Evolutionary conservation across 2,797 vertebrate genomes (phyloP).

Genomic region (Pangasius macronema): DNA sequence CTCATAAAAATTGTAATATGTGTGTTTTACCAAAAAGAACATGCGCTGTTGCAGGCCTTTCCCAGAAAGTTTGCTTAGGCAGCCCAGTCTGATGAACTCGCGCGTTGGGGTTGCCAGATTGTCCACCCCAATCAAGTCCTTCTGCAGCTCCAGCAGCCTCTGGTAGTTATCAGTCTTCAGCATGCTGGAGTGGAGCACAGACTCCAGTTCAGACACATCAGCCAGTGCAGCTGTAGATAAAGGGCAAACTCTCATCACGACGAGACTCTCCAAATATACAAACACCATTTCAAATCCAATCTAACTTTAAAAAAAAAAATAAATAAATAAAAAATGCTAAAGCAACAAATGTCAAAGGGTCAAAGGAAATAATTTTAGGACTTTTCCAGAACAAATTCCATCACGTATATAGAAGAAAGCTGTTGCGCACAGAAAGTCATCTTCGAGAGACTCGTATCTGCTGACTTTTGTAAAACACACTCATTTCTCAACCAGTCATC

Average conservation of each 20-base stretch:
- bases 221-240: conserved; percentile 85
- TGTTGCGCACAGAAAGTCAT: neutral
- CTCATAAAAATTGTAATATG: neutral
- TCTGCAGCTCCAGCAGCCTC: conserved; percentile 95
- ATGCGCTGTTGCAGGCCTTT: conserved; percentile 98
- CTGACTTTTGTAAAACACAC: neutral
- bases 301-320: neutral
- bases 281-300: neutral
- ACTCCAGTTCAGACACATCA: conserved; percentile 92
- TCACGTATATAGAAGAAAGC: neutral
- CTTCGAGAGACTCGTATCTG: neutral
- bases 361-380: neutral
- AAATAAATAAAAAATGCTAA: neutral
- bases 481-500: neutral
- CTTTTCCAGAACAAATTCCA: neutral
- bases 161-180: conserved; percentile 98
- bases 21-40: conserved; percentile 91
- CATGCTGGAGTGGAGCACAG: conserved; percentile 87
- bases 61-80: conserved; percentile 95
- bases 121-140: conserved; percentile 92
- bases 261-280: neutral
- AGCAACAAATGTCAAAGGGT: neutral
- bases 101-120: conserved; percentile 87
- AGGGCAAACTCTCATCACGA: neutral
- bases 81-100: conserved; percentile 97